Conservation (phyloP, 2,113 vertebrate genomes). For the Pelusios castaneus region DNA sequence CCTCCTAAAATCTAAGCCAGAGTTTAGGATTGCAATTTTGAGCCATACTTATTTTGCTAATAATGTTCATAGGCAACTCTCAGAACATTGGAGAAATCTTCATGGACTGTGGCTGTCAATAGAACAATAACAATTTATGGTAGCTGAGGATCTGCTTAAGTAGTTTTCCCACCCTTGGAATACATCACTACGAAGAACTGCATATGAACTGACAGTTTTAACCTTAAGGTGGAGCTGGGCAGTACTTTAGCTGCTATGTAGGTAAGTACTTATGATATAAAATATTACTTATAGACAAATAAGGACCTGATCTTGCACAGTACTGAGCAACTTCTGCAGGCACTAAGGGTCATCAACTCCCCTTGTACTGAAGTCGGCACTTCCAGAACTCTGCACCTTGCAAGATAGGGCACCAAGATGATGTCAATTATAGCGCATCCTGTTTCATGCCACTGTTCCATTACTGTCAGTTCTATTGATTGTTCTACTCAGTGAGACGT, state of each 20-base stretch:
- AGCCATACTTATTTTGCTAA: conserved; percentile 15
- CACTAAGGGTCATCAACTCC: neutral
- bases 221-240: neutral
- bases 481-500: too few relatives aligned
- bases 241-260: conserved; percentile 5
- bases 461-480: neutral
- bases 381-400: too few relatives aligned
- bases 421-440: neutral
- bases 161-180: neutral
- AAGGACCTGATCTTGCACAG: neutral
- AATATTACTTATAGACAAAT: neutral
- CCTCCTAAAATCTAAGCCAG: neutral
- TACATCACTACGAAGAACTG: neutral
- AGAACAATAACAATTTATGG: conserved; percentile 7
- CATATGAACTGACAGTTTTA: neutral
- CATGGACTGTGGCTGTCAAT: conserved; percentile 20
- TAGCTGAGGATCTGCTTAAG: conserved; percentile 20
- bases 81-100: conserved; percentile 14
- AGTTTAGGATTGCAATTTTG: conserved; percentile 21
- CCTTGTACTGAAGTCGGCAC: neutral
- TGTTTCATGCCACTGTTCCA: fast-evolving
- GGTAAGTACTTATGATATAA: neutral
- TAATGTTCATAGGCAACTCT: neutral
- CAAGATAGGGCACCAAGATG: too few relatives aligned
- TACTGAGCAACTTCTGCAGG: neutral